Evolutionary conservation across 1,140 invertebrate species (phyloP).

Genomic region (Leptinotarsa defecta): DNA sequence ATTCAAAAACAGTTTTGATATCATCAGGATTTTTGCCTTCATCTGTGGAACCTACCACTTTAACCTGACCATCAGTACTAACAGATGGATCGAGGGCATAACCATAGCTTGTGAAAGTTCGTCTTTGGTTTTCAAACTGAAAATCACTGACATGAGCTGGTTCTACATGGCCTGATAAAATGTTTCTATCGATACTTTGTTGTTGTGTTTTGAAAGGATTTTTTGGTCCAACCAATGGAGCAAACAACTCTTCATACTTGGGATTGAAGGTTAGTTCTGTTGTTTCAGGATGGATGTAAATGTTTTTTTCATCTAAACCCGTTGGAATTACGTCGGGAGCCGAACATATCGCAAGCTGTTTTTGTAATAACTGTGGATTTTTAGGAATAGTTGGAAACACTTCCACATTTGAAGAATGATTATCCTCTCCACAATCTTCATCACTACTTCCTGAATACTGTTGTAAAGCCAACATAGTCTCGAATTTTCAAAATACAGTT

Average conservation of each 20-base stretch:
- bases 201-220: constrained; percentile 92
- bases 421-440: constrained; percentile 50
- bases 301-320: constrained; percentile 62
- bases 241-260: constrained; percentile 94
- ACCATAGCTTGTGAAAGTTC: constrained; percentile 94
- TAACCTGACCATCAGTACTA: constrained; percentile 68
- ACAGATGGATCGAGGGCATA: constrained; percentile 94
- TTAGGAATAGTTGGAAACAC: neutral
- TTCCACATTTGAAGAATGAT: constrained; percentile 52
- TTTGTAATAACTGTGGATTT: constrained; percentile 48
- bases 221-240: constrained; percentile 87
- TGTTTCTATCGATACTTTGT: constrained; percentile 86
- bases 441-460: constrained; percentile 63
- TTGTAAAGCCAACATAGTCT: constrained; percentile 65
- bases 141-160: constrained; percentile 94
- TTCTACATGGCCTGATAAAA: constrained; percentile 93
- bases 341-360: constrained; percentile 72
- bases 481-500: too few relatives aligned
- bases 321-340: constrained; percentile 79
- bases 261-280: constrained; percentile 90
- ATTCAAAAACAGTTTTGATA: constrained; percentile 87
- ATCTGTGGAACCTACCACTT: constrained; percentile 63
- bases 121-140: constrained; percentile 96
- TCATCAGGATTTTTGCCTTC: constrained; percentile 42
- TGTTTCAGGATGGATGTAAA: constrained; percentile 72